Evolutionary conservation across 2,113 vertebrate species (phyloP), one percentile per base, ranked within the genome.

Genomic region (Charina bottae): DNA sequence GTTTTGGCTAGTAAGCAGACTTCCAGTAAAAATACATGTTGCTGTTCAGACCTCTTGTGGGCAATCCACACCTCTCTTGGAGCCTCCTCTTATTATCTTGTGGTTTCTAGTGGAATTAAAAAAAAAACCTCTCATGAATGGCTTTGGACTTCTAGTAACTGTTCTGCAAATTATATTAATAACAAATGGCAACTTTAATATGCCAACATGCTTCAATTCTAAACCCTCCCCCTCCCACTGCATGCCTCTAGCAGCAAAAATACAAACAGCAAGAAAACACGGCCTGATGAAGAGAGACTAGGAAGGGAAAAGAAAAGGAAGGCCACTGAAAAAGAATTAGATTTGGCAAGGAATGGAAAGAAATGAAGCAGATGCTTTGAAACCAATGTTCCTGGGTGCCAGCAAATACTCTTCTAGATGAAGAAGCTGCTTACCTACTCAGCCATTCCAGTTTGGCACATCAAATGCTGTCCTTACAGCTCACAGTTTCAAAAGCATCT

Each of bases 21-120:
- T 96, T 97, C 97, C 97, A 97, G 93, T 96, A 97, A 98, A 98
- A 98, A 97, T 94, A 97, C 88, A 89, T 58, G 95, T 93, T 97
- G 96, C 97, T 95, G 92, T 96, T 93, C 92, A 97, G 97, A 94
- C 95, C 95, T 97, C 94, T 96, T 96, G 96, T 90, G 96, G 96
- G 96, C 83, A 62, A 97, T 96, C 95, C 96, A 95, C 97, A 96
- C 96, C 96, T 97, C 93, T 90, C 87, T 92, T 94, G 95, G 96
- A 97, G 96, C 95, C 96, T 96, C 92, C 89, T 95, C 90, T 96
- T 96, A 90, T 96, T 95, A 97, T 97, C 86, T 89, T 97, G 95
- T 97, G 97, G 97, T 95, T 97, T 97, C 93, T 91, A 89, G 87
- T 97, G 92, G 94, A 97, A 78, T 78, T 78, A 78, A 97, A 95